Percentiles rank a stretch among this genome's conserved stretches.
Conservation (phyloP, 2,888 invertebrate genomes). For the Muschampia plurimacula region DNA sequence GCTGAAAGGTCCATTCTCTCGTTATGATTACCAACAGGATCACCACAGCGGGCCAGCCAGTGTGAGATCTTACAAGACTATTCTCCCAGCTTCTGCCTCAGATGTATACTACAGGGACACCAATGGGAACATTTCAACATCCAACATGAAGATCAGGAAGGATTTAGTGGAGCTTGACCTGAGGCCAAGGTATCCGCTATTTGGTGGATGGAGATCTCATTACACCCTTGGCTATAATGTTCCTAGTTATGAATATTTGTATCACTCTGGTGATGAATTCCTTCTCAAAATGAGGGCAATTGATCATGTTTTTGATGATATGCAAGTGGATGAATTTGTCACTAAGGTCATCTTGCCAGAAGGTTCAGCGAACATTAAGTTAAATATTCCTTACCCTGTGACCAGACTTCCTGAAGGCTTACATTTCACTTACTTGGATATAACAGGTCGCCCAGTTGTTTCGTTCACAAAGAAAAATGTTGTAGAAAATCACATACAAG, state of each 20-base stretch:
- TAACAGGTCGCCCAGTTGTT: slow-evolving; percentile 96
- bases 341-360: slow-evolving; percentile 98
- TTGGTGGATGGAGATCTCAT: slow-evolving; percentile 99
- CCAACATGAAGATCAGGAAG: slow-evolving; percentile 94
- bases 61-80: slow-evolving; percentile 95
- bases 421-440: slow-evolving; percentile 97
- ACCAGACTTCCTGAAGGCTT: slow-evolving; percentile 90
- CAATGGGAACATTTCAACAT: slow-evolving; percentile 99
- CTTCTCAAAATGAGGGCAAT: slow-evolving; percentile 96
- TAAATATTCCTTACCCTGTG: slow-evolving; percentile 93
- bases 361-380: slow-evolving; percentile 92
- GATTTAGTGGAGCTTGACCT: slow-evolving; percentile 98
- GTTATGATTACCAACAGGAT: slow-evolving; percentile 98
- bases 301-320: slow-evolving; percentile 98
- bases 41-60: slow-evolving; percentile 94
- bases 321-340: slow-evolving; percentile 95
- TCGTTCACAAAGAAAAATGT: slow-evolving; percentile 93
- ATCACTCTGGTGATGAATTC: slow-evolving; percentile 91
- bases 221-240: slow-evolving; percentile 99
- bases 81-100: slow-evolving; percentile 94
- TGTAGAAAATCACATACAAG: slow-evolving; percentile 98
- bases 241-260: slow-evolving; percentile 98
- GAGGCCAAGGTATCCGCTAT: slow-evolving; percentile 98
- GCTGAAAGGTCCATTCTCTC: slow-evolving; percentile 97
- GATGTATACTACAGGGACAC: slow-evolving; percentile 99